Evolutionary conservation across 2,113 vertebrate genomes (phyloP).

Genomic region (Ailuropoda melanoleuca): DNA sequence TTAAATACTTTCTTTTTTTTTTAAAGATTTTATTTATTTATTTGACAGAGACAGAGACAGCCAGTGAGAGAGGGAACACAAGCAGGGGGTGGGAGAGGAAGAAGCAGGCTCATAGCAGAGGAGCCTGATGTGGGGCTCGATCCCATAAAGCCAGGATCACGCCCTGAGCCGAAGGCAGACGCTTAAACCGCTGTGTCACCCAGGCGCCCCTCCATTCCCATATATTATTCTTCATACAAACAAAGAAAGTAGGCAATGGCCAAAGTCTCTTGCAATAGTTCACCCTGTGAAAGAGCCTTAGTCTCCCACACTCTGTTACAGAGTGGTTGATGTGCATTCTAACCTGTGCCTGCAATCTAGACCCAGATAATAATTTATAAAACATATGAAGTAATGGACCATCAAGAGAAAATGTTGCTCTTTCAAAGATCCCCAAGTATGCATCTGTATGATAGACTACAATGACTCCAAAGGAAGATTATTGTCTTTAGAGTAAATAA

Average conservation of each 20-base stretch:
- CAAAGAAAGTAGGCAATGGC: neutral
- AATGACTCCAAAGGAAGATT: slow-evolving; percentile 45
- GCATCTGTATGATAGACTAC: slow-evolving; percentile 57
- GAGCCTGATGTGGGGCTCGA: no score
- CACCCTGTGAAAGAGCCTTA: neutral
- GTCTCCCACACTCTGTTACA: neutral
- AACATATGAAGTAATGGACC: slow-evolving; percentile 12
- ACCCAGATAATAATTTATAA: slow-evolving; percentile 20
- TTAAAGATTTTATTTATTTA: no score
- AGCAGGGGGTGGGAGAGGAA: no score
- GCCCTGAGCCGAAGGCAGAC: no score
- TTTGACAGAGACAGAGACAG: no score
- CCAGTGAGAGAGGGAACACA: no score
- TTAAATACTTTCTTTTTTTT: no score
- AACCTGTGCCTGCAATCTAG: neutral
- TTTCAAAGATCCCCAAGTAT: slow-evolving; percentile 60
- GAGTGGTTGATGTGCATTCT: neutral
- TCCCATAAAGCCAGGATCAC: no score
- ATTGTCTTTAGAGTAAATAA: slow-evolving; percentile 76
- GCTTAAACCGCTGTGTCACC: no score
- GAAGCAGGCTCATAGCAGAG: no score
- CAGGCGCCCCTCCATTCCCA: no score
- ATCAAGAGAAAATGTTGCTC: slow-evolving; percentile 68
- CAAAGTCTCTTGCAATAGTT: neutral
- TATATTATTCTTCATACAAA: neutral